Percentiles rank a stretch among this genome's conserved stretches.
These are phyloP conservation scores for Rhinoderma darwinii DNA, from an alignment of 2,113 vertebrate species.

Conservation along the genomic window DNA sequence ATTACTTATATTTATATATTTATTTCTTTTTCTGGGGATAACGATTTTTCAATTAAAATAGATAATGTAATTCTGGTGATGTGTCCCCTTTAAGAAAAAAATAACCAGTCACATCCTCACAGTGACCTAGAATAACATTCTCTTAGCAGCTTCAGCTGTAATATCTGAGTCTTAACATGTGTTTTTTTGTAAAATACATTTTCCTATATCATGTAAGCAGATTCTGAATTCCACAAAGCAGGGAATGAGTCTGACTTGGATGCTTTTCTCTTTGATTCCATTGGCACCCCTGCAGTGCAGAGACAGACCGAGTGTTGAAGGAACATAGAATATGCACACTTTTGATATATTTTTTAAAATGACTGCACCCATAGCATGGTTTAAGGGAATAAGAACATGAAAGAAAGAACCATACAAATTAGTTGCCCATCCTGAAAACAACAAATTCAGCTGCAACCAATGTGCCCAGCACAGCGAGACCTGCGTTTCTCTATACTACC, in stretches of 20 bases:
- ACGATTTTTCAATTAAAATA: no score
- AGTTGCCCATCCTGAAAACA: conserved; percentile 46
- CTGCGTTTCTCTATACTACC: neutral
- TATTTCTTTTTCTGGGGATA: no score
- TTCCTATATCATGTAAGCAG: conserved; percentile 40
- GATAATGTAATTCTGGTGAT: no score
- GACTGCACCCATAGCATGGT: conserved; percentile 51
- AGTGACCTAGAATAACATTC: neutral
- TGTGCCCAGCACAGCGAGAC: neutral
- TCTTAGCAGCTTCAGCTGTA: neutral
- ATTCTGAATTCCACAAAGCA: conserved; percentile 40
- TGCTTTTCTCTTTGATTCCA: conserved; percentile 52
- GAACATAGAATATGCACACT: conserved; percentile 57
- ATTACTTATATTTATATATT: no score
- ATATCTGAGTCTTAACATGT: neutral
- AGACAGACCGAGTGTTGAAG: conserved; percentile 43
- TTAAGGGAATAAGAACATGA: conserved; percentile 55
- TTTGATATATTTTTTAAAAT: conserved; percentile 58
- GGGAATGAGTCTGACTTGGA: conserved; percentile 42
- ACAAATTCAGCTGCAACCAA: neutral
- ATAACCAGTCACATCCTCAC: neutral
- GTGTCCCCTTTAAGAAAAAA: no score
- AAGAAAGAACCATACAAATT: conserved; percentile 51
- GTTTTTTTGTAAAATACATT: conserved; percentile 30
- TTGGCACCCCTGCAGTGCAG: conserved; percentile 49